Conservation (phyloP, 2,888 invertebrate genomes). For the Helobdella robusta region DNA sequence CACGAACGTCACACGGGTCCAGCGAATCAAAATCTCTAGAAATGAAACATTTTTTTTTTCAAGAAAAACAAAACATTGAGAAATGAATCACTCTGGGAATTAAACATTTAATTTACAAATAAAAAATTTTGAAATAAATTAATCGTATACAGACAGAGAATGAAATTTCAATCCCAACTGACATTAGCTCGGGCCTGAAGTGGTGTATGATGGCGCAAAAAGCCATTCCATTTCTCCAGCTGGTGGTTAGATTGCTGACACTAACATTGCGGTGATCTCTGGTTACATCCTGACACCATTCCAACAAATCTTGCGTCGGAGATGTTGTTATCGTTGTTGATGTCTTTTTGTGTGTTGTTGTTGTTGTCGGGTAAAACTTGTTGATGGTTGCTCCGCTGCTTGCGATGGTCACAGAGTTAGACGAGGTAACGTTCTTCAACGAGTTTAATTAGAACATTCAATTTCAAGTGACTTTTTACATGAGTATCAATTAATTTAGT, state of each 20-base stretch:
- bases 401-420: too few species aligned
- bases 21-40: slow-evolving; percentile 73
- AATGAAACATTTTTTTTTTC: neutral
- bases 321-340: too few species aligned
- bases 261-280: slow-evolving; percentile 75
- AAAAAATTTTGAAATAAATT: neutral
- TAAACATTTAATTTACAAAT: slow-evolving; percentile 1
- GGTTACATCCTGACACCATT: slow-evolving; percentile 87
- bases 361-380: too few species aligned
- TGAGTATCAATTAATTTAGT: too few species aligned
- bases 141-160: neutral
- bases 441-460: too few species aligned
- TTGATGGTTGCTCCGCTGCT: too few species aligned
- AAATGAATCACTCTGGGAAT: neutral
- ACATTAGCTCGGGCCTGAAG: slow-evolving; percentile 83
- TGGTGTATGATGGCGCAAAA: slow-evolving; percentile 90
- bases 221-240: slow-evolving; percentile 88
- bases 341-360: too few species aligned
- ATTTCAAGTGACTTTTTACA: too few species aligned
- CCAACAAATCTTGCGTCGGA: slow-evolving; percentile 73
- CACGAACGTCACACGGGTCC: slow-evolving; percentile 74
- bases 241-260: slow-evolving; percentile 76
- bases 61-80: neutral
- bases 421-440: too few species aligned
- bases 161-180: slow-evolving; percentile 49